These are phyloP conservation scores for Microtus richardsoni DNA, from an alignment of 2,113 vertebrate species.

Conservation along the genomic window DNA sequence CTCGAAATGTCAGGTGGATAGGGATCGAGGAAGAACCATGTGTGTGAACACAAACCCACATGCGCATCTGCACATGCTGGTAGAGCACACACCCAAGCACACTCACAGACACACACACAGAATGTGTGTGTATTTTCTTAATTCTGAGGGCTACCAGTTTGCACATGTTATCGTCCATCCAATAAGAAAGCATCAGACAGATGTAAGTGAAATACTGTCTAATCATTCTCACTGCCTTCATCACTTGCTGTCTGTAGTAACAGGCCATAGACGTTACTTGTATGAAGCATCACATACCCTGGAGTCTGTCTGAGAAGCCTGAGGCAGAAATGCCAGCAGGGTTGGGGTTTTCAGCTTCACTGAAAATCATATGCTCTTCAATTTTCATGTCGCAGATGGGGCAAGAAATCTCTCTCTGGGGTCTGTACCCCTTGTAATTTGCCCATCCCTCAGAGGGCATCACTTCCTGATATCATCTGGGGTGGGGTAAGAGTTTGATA, in stretches of 20 bases:
- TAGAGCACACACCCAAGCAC: not conserved
- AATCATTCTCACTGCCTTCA: not conserved
- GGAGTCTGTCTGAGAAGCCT: not conserved
- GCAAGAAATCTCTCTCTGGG: not conserved
- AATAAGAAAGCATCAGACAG: not conserved
- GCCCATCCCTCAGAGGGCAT: fast-evolving
- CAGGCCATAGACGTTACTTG: fast-evolving
- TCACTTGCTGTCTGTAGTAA: not conserved
- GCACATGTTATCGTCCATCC: not conserved
- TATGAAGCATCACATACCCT: not conserved
- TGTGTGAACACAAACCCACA: not conserved
- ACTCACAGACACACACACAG: too few species aligned
- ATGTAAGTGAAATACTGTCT: not conserved
- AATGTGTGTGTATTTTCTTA: not conserved
- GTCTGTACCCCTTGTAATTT: too few species aligned
- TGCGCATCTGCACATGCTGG: not conserved
- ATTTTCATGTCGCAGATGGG: not conserved
- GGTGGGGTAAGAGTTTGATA: not conserved
- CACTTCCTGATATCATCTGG: not conserved
- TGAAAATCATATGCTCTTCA: not conserved
- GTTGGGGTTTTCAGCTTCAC: not conserved
- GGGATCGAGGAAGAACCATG: not conserved
- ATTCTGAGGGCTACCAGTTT: not conserved
- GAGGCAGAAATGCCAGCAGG: not conserved
- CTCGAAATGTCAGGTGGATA: not conserved